Evolutionary conservation across 2,797 vertebrate genomes (phyloP), one percentile per base, ranked within the genome.

Genomic region (Hoplostethus mediterraneus): DNA sequence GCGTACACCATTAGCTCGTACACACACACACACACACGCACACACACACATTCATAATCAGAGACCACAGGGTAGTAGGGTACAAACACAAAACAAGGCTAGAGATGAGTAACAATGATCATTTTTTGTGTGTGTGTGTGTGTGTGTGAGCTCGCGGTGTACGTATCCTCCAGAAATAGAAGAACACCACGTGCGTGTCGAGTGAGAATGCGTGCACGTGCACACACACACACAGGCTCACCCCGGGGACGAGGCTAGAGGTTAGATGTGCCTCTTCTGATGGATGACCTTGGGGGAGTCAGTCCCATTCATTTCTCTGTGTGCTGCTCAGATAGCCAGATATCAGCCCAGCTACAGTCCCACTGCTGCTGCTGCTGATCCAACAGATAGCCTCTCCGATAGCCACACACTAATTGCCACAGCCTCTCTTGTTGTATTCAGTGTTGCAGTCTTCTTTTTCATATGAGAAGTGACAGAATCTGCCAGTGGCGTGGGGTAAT

Each of bases 401-500:
- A 69, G 65, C 44, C 67, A 25, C 38, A 58, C 71, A 73, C 80
- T 80, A 75, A 80, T 81, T 33, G 64, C 69, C 21, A 44, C 62
- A 45, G 42, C 45, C 55, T 63, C 40, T 63, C 47, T 10, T 84
- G 65, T 80, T 73, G 85, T 82, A 81, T 85, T 83, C 75, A 68
- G 56, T 85, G 74, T 78, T 70, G 48, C 53, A 51, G 71, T 84
- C 66, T 62, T 88, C 73, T 84, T 79, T 82, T 67, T 82, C 52
- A 73, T 68, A 79, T 72, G 65, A 61, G 36, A 67, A 76, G 71
- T 82, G 75, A 85, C 84, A 81, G 81, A 80, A 83, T 84, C 67
- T 79, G 69, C 79, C 85, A 82, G 70, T 77, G 84, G 84, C 42
- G 81, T 79, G 63, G 58, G 67, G 87, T 75, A 67, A 81, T 75